Percentiles rank a stretch among this genome's conserved stretches.
These are phyloP conservation scores for Hirtodrosophila cameraria DNA, from an alignment of 2,888 invertebrate species.

Conservation along the genomic window DNA sequence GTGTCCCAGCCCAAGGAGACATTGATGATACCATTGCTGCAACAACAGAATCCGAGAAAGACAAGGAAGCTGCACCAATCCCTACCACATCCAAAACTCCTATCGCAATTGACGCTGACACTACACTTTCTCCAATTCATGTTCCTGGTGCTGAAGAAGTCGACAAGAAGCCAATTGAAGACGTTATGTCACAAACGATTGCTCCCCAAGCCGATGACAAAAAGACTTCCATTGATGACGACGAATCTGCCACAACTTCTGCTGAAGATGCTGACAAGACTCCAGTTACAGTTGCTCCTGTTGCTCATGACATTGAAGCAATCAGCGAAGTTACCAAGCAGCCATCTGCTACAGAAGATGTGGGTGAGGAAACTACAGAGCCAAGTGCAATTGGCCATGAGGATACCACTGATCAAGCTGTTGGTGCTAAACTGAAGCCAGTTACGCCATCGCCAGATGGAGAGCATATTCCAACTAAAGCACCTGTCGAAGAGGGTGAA, in stretches of 20 bases:
- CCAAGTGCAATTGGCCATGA: constrained; percentile 36
- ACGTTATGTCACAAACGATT: constrained; percentile 51
- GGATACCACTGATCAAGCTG: constrained; percentile 40
- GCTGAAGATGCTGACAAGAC: constrained; percentile 44
- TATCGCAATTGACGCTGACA: constrained; percentile 24
- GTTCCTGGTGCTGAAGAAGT: constrained; percentile 43
- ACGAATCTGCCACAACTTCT: constrained; percentile 39
- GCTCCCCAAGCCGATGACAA: constrained; percentile 42
- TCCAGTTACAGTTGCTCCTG: constrained; percentile 48
- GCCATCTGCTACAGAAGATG: constrained; percentile 49
- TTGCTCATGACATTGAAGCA: constrained; percentile 45
- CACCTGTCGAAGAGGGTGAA: constrained; percentile 38
- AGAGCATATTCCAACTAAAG: constrained; percentile 36
- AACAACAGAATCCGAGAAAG: constrained; percentile 30
- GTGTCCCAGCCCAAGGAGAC: constrained; percentile 1
- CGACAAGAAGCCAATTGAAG: constrained; percentile 60
- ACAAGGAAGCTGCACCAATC: constrained; percentile 32
- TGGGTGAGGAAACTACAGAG: constrained; percentile 61
- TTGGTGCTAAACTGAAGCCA: constrained; percentile 54
- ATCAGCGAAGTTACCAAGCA: constrained; percentile 39
- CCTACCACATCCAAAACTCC: constrained; percentile 33
- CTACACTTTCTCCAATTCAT: constrained; percentile 32
- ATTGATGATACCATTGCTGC: constrained; percentile 26
- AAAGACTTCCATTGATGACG: constrained; percentile 30
- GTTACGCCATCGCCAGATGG: constrained; percentile 28